Conservation (phyloP, 1,140 invertebrate species). For the Dendrolimus kikuchii region DNA sequence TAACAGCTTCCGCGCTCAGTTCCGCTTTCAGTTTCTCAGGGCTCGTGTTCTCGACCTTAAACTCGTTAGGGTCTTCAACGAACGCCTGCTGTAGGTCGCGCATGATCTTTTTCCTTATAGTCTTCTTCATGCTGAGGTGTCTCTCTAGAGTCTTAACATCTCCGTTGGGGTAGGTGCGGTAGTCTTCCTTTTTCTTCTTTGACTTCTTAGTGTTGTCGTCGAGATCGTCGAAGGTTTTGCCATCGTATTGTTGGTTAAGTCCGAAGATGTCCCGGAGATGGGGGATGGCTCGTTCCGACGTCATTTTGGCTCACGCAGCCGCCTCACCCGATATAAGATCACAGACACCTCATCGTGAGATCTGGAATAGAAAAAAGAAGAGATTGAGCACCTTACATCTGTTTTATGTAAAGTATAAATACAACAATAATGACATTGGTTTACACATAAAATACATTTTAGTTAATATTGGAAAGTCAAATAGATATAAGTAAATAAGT, state of each 20-base stretch:
- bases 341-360: slow-evolving; percentile 56
- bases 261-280: slow-evolving; percentile 80
- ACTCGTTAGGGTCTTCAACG: slow-evolving; percentile 82
- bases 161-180: slow-evolving; percentile 75
- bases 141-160: slow-evolving; percentile 85
- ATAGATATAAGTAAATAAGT: too few species aligned
- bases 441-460: too few species aligned
- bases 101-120: slow-evolving; percentile 89
- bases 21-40: slow-evolving; percentile 79
- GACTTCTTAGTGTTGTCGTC: slow-evolving; percentile 75
- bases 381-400: slow-evolving; percentile 1
- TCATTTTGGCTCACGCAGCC: slow-evolving; percentile 51
- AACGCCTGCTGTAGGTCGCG: slow-evolving; percentile 84
- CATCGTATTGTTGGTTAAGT: slow-evolving; percentile 65
- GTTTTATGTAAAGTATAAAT: slow-evolving; percentile 1
- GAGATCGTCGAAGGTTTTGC: slow-evolving; percentile 47
- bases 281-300: slow-evolving; percentile 78
- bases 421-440: background rate
- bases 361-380: slow-evolving; percentile 40
- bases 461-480: too few species aligned
- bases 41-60: slow-evolving; percentile 78
- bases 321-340: slow-evolving; percentile 36
- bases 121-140: slow-evolving; percentile 90
- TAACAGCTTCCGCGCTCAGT: slow-evolving; percentile 78
- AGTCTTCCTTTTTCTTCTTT: slow-evolving; percentile 77